A percentile compares a stretch with the other conserved stretches of the same genome.
phyloP scores from a whole-genome alignment of 2,888 invertebrate species.

The Therioaphis trifolii region DNA sequence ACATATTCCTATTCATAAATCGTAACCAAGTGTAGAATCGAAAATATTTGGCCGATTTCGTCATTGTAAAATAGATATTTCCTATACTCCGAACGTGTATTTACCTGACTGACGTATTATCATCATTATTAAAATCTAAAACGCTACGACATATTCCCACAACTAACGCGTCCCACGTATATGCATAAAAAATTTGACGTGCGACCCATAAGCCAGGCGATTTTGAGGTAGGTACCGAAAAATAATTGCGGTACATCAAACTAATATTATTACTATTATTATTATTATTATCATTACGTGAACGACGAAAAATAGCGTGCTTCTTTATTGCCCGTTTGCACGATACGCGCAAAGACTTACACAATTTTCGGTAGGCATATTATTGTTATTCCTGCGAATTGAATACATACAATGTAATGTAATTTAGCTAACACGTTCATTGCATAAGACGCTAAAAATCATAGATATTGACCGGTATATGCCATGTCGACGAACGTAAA shows the following conservation, averaged over 20 bases:
- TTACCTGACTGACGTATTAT: background rate
- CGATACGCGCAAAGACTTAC: background rate
- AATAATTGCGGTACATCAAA: background rate
- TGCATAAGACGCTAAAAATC: background rate
- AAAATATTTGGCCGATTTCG: too few species aligned
- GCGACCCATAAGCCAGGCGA: background rate
- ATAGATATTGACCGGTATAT: background rate
- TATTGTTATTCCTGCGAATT: background rate
- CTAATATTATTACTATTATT: background rate
- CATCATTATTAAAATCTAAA: background rate
- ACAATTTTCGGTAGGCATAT: too few species aligned
- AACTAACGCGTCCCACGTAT: background rate
- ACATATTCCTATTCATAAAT: too few species aligned
- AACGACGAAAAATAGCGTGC: conserved; percentile 29
- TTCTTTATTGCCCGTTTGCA: conserved; percentile 20
- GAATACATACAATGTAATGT: background rate
- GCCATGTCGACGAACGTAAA: background rate
- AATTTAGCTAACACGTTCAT: conserved; percentile 10
- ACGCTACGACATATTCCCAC: background rate
- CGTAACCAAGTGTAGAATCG: background rate
- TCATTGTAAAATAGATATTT: background rate
- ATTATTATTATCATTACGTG: too few species aligned
- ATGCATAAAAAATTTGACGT: background rate
- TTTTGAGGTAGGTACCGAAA: background rate
- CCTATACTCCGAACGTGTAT: background rate